Percentiles rank a stretch among this genome's conserved stretches.
Conservation (phyloP, 2,888 invertebrate species). For the Mycalesis mineus region DNA sequence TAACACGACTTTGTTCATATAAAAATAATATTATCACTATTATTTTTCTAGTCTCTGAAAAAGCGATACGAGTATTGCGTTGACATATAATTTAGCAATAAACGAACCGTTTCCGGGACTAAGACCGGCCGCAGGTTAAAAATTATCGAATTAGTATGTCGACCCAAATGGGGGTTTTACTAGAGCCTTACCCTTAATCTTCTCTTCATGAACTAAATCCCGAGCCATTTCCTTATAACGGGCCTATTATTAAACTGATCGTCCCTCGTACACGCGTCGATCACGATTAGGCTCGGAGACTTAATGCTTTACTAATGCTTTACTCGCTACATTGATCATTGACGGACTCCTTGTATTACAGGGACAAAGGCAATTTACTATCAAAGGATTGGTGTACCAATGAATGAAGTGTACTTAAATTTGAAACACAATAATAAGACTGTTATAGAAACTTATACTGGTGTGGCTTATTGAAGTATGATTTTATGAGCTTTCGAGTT, state of each 20-base stretch:
- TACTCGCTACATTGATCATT: conserved; percentile 14
- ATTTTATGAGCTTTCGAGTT: no score
- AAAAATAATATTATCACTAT: no score
- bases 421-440: no score
- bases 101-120: background rate
- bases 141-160: conserved; percentile 16
- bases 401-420: background rate
- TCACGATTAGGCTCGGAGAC: conserved; percentile 17
- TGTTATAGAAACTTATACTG: no score
- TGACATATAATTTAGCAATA: background rate
- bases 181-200: conserved; percentile 24
- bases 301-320: conserved; percentile 1
- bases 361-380: background rate
- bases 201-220: conserved; percentile 27
- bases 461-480: no score
- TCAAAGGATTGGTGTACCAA: conserved; percentile 1
- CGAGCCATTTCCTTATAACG: conserved; percentile 27
- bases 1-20: no score
- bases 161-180: conserved; percentile 13
- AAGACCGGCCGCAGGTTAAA: conserved; percentile 8
- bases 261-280: conserved; percentile 24
- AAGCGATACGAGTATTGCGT: no score
- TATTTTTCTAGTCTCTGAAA: background rate
- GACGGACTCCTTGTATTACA: background rate
- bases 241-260: conserved; percentile 22